Percentiles rank a stretch among this genome's conserved stretches.
These are phyloP conservation scores for Euspilapteryx auroguttella DNA, from an alignment of 2,888 invertebrate species.

Conservation along the genomic window DNA sequence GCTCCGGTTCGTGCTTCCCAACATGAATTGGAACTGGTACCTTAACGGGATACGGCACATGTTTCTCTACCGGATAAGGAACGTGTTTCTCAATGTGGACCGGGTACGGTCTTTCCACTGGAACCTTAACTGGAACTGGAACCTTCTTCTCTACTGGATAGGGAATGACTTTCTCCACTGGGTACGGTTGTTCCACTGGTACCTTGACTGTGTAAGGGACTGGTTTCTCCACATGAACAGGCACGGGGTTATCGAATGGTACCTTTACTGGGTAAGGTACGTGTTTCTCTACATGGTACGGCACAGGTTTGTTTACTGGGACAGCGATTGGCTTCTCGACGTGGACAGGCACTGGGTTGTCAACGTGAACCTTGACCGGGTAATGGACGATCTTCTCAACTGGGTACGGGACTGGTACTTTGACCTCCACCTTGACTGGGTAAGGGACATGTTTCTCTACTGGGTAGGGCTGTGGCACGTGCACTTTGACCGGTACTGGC, in stretches of 20 bases:
- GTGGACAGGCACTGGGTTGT: conserved; percentile 69
- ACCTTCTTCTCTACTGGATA: conserved; percentile 68
- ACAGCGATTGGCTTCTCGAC: conserved; percentile 70
- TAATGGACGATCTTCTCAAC: conserved; percentile 74
- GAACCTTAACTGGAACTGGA: conserved; percentile 66
- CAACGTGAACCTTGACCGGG: conserved; percentile 70
- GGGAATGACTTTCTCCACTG: conserved; percentile 67
- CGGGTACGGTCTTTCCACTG: conserved; percentile 61
- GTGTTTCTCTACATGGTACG: conserved; percentile 72
- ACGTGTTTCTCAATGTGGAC: conserved; percentile 70
- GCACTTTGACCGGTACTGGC: conserved; percentile 71
- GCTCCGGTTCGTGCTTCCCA: conserved; percentile 40
- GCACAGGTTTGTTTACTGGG: conserved; percentile 73
- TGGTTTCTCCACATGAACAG: conserved; percentile 76
- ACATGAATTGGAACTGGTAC: conserved; percentile 67
- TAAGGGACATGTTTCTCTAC: conserved; percentile 71
- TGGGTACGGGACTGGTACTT: conserved; percentile 73
- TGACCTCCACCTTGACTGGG: conserved; percentile 69
- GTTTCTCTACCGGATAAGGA: conserved; percentile 67
- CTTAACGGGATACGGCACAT: conserved; percentile 71
- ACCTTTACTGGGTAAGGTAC: conserved; percentile 74
- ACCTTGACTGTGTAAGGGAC: conserved; percentile 77
- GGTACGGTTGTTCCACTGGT: conserved; percentile 71
- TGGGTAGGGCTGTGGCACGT: conserved; percentile 71
- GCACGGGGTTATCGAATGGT: conserved; percentile 67